These are phyloP conservation scores for Globicephala melas DNA, from an alignment of 2,113 vertebrate species.

Conservation along the genomic window DNA sequence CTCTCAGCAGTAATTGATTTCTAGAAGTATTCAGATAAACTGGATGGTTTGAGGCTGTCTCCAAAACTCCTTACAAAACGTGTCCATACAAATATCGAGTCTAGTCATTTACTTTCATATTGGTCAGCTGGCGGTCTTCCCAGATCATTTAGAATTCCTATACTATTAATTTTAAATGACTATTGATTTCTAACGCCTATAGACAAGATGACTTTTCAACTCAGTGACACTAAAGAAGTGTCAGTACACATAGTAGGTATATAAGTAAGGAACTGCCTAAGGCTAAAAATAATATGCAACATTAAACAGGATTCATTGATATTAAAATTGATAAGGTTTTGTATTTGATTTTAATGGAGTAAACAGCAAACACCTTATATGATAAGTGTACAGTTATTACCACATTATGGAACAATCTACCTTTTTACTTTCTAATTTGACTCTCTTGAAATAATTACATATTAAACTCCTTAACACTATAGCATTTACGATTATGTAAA, in stretches of 20 bases:
- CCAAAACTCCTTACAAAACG: not conserved
- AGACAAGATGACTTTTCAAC: slow-evolving; percentile 45
- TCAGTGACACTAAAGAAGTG: not conserved
- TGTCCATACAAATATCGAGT: not conserved
- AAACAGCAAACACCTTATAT: not conserved
- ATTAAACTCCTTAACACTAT: not conserved
- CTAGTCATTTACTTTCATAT: slow-evolving; percentile 19
- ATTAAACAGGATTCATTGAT: slow-evolving; percentile 14
- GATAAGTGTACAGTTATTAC: slow-evolving; percentile 7
- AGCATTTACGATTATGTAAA: not conserved
- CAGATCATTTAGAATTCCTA: slow-evolving; percentile 40
- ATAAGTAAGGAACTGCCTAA: not conserved
- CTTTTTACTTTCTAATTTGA: slow-evolving; percentile 14
- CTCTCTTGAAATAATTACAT: not conserved
- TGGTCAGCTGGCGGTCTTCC: slow-evolving; percentile 44
- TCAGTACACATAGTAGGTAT: not conserved
- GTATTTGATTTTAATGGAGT: slow-evolving; percentile 2
- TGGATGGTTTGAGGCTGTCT: not conserved
- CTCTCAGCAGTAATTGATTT: not conserved
- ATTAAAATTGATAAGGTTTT: not conserved
- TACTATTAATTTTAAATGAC: slow-evolving; percentile 58
- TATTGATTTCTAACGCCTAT: slow-evolving; percentile 57
- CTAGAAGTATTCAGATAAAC: not conserved
- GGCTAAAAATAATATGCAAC: not conserved
- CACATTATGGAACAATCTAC: not conserved